Conservation (phyloP, 2,113 vertebrate species). For the Blennius ocellaris region DNA sequence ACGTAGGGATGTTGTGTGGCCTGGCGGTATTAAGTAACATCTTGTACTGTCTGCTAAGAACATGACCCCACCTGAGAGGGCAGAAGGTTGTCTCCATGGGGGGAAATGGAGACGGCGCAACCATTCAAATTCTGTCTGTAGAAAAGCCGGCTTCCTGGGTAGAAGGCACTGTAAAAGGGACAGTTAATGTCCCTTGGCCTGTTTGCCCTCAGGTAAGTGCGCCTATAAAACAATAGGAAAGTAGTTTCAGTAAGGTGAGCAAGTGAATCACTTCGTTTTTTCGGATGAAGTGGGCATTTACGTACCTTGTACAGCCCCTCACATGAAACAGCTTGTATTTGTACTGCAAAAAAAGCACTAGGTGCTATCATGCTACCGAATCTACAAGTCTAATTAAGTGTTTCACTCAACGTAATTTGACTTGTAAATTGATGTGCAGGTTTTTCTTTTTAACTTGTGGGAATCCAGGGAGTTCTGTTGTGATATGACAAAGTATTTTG, state of each 20-base stretch:
- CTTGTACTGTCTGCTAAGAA: conserved; percentile 67
- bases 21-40: conserved; percentile 50
- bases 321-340: conserved; percentile 40
- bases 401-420: conserved; percentile 63
- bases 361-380: conserved; percentile 57
- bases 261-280: conserved; percentile 18
- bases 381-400: conserved; percentile 73
- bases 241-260: conserved; percentile 42
- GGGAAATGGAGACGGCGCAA: conserved; percentile 43
- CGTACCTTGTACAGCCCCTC: conserved; percentile 19
- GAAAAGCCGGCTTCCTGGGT: conserved; percentile 35
- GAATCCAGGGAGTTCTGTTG: conserved; percentile 22
- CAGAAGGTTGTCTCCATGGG: conserved; percentile 56
- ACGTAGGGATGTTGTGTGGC: conserved; percentile 28
- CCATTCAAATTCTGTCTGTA: conserved; percentile 49
- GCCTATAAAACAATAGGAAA: conserved; percentile 50
- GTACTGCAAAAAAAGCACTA: conserved; percentile 36
- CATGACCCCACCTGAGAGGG: conserved; percentile 58
- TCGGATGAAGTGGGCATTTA: conserved; percentile 21
- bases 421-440: conserved; percentile 64
- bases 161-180: conserved; percentile 36
- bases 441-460: conserved; percentile 37
- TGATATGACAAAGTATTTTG: conserved; percentile 30
- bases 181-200: conserved; percentile 49
- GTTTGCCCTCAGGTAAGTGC: conserved; percentile 57